Conservation (phyloP, 2,888 invertebrate species). For the Phragmatobia fuliginosa region DNA sequence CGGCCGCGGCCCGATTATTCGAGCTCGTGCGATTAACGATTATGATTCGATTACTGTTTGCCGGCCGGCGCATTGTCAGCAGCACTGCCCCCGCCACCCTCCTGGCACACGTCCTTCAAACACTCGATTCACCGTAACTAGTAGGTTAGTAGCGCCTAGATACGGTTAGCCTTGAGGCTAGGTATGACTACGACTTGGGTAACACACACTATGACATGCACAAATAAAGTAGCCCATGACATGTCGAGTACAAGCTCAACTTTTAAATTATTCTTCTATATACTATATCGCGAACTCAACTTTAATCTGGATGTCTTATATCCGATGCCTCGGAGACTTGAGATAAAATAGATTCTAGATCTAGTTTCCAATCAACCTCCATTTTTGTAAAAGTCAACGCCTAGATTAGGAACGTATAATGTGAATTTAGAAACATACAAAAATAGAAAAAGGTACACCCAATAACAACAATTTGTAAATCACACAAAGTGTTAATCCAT, state of each 20-base stretch:
- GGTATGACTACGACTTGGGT: neutral
- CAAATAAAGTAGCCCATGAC: neutral
- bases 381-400: too few species aligned
- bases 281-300: neutral
- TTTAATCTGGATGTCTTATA: neutral
- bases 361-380: neutral
- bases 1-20: slow-evolving; percentile 64
- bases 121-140: neutral
- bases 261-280: neutral
- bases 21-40: slow-evolving; percentile 70
- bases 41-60: slow-evolving; percentile 66
- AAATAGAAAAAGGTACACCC: too few species aligned
- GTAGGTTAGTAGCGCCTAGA: neutral
- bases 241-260: neutral
- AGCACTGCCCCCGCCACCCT: neutral
- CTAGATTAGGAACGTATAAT: too few species aligned
- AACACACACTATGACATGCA: neutral
- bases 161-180: too few species aligned
- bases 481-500: too few species aligned
- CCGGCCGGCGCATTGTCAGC: slow-evolving; percentile 48
- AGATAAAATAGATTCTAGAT: neutral
- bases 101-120: neutral
- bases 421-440: too few species aligned
- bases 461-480: too few species aligned
- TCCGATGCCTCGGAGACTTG: too few species aligned